These are phyloP conservation scores for Eulemur rufifrons DNA, from an alignment of 2,113 vertebrate genomes.

Conservation along the genomic window DNA sequence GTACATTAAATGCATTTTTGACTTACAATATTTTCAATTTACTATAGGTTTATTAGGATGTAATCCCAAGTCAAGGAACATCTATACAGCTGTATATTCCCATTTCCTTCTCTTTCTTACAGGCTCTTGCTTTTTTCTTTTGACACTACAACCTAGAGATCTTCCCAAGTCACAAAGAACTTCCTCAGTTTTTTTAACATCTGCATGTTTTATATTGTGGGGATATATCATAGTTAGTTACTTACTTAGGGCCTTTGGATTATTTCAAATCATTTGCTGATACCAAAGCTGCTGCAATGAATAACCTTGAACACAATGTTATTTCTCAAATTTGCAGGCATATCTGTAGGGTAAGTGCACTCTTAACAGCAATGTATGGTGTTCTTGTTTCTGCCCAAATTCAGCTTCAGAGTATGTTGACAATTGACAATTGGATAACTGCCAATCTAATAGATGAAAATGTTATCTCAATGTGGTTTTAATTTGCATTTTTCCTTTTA, in stretches of 20 bases:
- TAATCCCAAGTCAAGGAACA: neutral
- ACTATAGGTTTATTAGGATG: neutral
- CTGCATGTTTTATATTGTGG: neutral
- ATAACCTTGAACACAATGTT: neutral
- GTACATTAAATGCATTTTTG: neutral
- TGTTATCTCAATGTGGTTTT: neutral
- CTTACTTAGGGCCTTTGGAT: neutral
- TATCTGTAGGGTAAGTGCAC: neutral
- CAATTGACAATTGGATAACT: neutral
- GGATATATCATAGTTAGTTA: neutral
- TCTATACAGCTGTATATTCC: neutral
- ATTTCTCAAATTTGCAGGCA: neutral
- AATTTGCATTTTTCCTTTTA: conserved; percentile 5
- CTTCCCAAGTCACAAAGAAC: neutral
- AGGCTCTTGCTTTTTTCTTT: neutral
- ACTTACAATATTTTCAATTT: neutral
- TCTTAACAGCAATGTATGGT: neutral
- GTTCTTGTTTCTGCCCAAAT: neutral
- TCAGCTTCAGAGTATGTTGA: neutral
- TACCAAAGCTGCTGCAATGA: neutral
- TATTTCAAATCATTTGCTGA: neutral
- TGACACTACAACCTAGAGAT: neutral
- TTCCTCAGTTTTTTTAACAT: neutral
- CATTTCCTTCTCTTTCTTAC: neutral
- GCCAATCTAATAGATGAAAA: neutral